phyloP scores from a whole-genome alignment of 2,797 vertebrate genomes.

The Gymnothorax javanicus region DNA sequence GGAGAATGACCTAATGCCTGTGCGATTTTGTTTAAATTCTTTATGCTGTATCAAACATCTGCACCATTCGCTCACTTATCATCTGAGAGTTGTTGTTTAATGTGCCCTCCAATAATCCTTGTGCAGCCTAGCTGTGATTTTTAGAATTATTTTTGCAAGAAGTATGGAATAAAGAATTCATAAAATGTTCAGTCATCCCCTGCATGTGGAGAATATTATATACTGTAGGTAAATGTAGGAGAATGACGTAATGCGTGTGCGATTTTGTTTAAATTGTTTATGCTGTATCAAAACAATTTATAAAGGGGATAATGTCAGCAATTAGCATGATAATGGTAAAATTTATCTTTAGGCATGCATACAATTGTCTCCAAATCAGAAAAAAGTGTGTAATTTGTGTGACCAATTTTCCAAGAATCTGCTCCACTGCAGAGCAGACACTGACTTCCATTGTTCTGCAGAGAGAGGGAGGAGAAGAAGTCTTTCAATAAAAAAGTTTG shows the following conservation, averaged over 20 bases:
- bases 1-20: background rate
- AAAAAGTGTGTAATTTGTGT: slow-evolving; percentile 64
- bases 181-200: background rate
- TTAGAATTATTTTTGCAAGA: slow-evolving; percentile 54
- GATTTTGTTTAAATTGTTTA: background rate
- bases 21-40: background rate
- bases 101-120: slow-evolving; percentile 50
- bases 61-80: slow-evolving; percentile 54
- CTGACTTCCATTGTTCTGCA: slow-evolving; percentile 59
- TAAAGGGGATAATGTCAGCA: background rate
- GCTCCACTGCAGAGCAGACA: slow-evolving; percentile 62
- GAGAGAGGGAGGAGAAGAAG: slow-evolving; percentile 48
- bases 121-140: slow-evolving; percentile 53
- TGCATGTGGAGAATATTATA: background rate
- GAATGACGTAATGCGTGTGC: background rate
- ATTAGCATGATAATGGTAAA: slow-evolving; percentile 55
- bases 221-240: background rate
- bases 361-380: slow-evolving; percentile 39
- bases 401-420: slow-evolving; percentile 63
- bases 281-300: slow-evolving; percentile 10
- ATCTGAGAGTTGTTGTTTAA: slow-evolving; percentile 61
- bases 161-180: slow-evolving; percentile 4
- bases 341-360: slow-evolving; percentile 49
- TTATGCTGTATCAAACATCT: slow-evolving; percentile 53
- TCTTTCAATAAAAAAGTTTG: slow-evolving; percentile 53